Evolutionary conservation across 1,140 invertebrate genomes (phyloP).

Genomic region (Drosophila arawakana): DNA sequence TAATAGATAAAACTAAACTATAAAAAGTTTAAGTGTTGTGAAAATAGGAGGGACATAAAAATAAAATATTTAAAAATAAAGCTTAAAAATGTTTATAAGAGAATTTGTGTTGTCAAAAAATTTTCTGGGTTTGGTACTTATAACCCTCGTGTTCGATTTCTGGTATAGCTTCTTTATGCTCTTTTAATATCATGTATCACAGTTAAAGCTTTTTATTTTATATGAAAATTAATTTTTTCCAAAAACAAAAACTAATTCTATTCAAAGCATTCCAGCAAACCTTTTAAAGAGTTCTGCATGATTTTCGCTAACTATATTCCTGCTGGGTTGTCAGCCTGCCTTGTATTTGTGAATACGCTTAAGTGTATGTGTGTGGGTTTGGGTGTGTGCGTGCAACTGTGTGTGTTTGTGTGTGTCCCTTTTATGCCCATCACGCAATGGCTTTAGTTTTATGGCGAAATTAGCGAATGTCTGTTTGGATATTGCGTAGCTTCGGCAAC

Average conservation of each 20-base stretch:
- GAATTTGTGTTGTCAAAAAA: too few relatives aligned
- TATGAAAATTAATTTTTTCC: too few relatives aligned
- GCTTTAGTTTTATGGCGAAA: constrained; percentile 78
- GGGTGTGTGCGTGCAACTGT: background rate
- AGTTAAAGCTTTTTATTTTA: too few relatives aligned
- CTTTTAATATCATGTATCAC: too few relatives aligned
- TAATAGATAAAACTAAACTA: background rate
- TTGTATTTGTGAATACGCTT: constrained; percentile 3
- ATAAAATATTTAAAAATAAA: background rate
- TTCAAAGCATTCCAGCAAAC: too few relatives aligned
- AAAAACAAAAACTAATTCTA: too few relatives aligned
- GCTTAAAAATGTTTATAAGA: too few relatives aligned
- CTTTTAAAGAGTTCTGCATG: background rate
- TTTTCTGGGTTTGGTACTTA: too few relatives aligned
- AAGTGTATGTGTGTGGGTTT: constrained; percentile 17
- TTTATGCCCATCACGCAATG: constrained; percentile 73
- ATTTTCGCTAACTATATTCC: constrained; percentile 13
- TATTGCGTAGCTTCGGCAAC: constrained; percentile 47
- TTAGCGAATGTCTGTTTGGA: constrained; percentile 59
- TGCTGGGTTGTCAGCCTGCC: constrained; percentile 11
- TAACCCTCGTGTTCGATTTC: too few relatives aligned
- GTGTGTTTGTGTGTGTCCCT: constrained; percentile 47
- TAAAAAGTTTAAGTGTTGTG: background rate
- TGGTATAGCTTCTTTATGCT: too few relatives aligned
- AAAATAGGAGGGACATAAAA: background rate